Base-by-base conservation (phyloP, 1,140 invertebrate genomes). In the Liolophura sinensis region DNA sequence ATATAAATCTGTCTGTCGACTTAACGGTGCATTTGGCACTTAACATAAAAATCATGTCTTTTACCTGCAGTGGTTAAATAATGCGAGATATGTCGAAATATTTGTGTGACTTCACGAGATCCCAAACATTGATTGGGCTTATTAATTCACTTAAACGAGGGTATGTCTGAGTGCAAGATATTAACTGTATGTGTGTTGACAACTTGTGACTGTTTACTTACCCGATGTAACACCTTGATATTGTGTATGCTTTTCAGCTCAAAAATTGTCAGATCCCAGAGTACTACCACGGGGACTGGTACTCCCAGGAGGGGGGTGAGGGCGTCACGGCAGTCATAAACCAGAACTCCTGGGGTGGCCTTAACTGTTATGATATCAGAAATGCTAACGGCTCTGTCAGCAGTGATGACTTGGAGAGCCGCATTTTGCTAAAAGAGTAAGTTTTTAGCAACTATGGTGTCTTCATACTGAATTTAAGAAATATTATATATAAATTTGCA, bases 231-330 rank as follows among this genome's bases (percentile, higher is more conserved):
- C n/a, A n/a, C n/a, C 31, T 9, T 40, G 31, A 5, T 9, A 40
- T 5, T 40, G 31, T n/a, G 9, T 40, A 40, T 40, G 31, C 9
- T 40, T 40, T 40, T 59, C 48, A 65, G 48, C 11, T 7, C 31
- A 27, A 9, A 63, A 22, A 65, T 20, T 78, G 76, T 64, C 31
- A 51, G 14, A 64, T 77, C 15, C 73, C 75, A 22, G 18, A 18
- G 1, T 64, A 67, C 0, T 78, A 73, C 54, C 20, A 51, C 24
- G 78, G 76, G 11, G 72, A 77, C 54, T 77, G 68, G 70, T 80
- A 78, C 58, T 77, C 71, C 20, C 71, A 68, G 64, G 70, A 76
- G 51, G 50, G 60, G 11, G 70, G 47, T 5, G 69, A 70, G 31
- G 61, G 58, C 11, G 67, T 73, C 51, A 52, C 63, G 0, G 67